Evolutionary conservation across 2,888 invertebrate genomes (phyloP), one percentile per base, ranked within the genome.

Genomic region (Catonia carolina): DNA sequence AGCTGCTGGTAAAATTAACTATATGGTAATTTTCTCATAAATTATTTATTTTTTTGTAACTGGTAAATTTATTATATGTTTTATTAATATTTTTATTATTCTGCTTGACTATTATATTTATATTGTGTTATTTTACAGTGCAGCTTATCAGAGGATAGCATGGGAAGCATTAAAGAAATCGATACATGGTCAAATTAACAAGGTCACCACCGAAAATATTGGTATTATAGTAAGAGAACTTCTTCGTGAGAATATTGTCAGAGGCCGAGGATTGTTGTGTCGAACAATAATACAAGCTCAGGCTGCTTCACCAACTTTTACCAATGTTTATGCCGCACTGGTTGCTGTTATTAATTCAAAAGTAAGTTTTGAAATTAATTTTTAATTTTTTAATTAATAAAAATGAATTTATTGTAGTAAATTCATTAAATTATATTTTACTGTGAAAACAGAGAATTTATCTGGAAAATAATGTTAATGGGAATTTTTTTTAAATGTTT

Each of bases 161-260:
- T 99, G 99, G 99, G 98, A 99, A 75, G 95, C 96, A 0, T 74
- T 99, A 18, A 99, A 99, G 71, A 99, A 99, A 72, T 96, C 95
- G 7, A 90, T 99, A 62, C 96, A 98, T 69, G 99, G 99, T 65
- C 86, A 89, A 64, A 94, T 99, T 58, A 99, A 99, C 75, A 99
- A 98, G 77, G 88, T 98, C 1, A 99, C 98, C 71, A 89, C 89
- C 0, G 86, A 92, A 12, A 99, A 99, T 71, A 90, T 99, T 62
- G 86, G 85, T 1, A 84, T 90, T 52, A 94, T 99, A 56, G 91
- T 96, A 0, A 79, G 89, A 55, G 91, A 98, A 71, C 72, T 99
- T 22, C 77, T 99, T 10, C 87, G 88, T 68, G 97, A 98, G 72
- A 99, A 99, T 70, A 87, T 99, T 56, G 89, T 99, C 0, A 79